These are phyloP conservation scores for Siderastrea radians DNA, from an alignment of 92 coral and sea anemone species.

Conservation along the genomic window DNA sequence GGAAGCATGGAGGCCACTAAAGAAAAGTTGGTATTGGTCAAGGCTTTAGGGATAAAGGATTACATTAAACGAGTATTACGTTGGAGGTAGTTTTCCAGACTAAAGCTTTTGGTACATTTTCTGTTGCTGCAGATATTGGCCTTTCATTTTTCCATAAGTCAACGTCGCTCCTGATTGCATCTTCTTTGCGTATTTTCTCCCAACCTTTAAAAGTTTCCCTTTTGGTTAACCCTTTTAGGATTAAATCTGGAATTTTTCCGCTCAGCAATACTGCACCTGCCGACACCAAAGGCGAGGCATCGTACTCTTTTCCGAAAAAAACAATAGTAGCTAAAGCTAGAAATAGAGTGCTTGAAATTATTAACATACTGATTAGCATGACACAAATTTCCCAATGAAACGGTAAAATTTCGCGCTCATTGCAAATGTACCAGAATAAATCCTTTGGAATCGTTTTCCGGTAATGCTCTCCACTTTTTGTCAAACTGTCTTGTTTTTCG, in stretches of 20 bases:
- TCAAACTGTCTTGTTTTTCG: background rate
- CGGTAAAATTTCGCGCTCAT: background rate
- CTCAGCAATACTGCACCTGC: constrained; percentile 12
- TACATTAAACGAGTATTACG: no score
- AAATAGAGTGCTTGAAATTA: background rate
- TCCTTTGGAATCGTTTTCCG: constrained; percentile 3
- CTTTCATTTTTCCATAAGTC: background rate
- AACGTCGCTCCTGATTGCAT: background rate
- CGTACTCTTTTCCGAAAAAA: constrained; percentile 3
- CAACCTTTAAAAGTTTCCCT: background rate
- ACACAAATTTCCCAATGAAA: background rate
- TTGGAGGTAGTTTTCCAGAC: no score
- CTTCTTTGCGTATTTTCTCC: background rate
- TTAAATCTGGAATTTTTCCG: constrained; percentile 2
- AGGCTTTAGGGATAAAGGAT: no score
- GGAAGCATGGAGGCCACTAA: no score
- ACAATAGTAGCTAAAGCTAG: background rate
- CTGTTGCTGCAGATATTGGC: background rate
- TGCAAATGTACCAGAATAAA: constrained; percentile 1
- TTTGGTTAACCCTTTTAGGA: background rate
- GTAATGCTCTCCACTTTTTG: no score
- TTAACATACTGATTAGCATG: background rate
- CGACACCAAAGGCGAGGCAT: background rate
- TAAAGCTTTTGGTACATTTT: background rate
- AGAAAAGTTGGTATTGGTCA: no score